Conservation (phyloP, 2,797 vertebrate species). For the Phoebastria nigripes region DNA sequence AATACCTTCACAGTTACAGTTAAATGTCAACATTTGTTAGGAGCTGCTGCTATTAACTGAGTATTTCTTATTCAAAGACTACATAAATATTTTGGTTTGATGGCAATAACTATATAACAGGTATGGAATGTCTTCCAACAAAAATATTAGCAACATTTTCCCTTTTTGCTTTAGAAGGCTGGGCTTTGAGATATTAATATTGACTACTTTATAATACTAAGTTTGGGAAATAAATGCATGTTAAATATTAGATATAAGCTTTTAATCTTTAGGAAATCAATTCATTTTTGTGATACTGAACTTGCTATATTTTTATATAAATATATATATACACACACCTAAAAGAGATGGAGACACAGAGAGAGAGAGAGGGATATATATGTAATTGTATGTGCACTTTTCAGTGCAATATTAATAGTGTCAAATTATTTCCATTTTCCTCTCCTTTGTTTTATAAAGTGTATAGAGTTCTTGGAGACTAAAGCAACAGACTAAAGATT, state of each 20-base stretch:
- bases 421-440: background rate
- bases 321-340: background rate
- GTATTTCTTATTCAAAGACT: background rate
- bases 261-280: background rate
- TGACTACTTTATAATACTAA: background rate
- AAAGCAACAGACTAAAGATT: background rate
- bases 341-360: background rate
- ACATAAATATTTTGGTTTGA: background rate
- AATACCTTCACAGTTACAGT: background rate
- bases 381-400: background rate
- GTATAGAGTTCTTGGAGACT: background rate
- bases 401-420: background rate
- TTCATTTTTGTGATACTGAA: background rate
- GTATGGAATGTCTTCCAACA: background rate
- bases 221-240: background rate
- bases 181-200: background rate
- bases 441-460: background rate
- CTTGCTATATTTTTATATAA: background rate
- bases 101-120: background rate
- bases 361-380: background rate
- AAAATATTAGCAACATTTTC: background rate
- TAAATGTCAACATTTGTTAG: constrained; percentile 8
- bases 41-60: background rate
- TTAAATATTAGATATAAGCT: background rate
- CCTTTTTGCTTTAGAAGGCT: background rate